phyloP scores from a whole-genome alignment of 2,797 vertebrate species.

The Eremophila alpestris region DNA sequence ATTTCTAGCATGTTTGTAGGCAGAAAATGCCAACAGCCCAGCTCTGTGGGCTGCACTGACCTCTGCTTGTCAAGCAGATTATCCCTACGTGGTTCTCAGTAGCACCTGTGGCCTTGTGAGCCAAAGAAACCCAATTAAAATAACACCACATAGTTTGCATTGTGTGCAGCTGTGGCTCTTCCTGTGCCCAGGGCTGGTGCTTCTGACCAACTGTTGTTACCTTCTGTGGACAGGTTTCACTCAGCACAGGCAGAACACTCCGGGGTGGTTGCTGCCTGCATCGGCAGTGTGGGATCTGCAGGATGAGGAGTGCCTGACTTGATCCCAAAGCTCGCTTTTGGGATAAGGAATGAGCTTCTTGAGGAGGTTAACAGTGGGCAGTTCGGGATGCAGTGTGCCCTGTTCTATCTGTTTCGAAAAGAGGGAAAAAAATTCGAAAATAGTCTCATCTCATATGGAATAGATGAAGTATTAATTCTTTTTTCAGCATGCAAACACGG shows the following conservation, averaged over 20 bases:
- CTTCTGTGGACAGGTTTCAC: neutral
- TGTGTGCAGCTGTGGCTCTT: neutral
- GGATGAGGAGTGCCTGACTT: neutral
- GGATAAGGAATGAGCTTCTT: neutral
- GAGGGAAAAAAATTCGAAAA: neutral
- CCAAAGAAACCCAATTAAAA: neutral
- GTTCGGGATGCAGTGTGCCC: neutral
- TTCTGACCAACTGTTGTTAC: neutral
- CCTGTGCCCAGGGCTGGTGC: neutral
- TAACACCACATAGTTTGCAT: neutral
- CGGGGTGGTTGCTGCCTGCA: neutral
- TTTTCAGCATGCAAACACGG: neutral
- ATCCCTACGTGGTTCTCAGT: neutral
- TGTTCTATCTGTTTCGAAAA: neutral
- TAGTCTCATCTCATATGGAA: neutral
- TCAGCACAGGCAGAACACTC: neutral
- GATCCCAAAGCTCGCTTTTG: neutral
- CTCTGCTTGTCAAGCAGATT: neutral
- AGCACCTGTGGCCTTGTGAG: neutral
- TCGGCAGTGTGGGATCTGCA: accelerated
- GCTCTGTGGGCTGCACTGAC: neutral
- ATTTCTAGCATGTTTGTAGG: neutral
- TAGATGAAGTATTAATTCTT: neutral
- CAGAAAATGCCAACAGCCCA: neutral
- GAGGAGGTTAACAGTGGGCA: neutral